Percentiles rank a stretch among this genome's conserved stretches.
Conservation (phyloP, 1,140 invertebrate species). For the Drosophila nigromelanica region DNA sequence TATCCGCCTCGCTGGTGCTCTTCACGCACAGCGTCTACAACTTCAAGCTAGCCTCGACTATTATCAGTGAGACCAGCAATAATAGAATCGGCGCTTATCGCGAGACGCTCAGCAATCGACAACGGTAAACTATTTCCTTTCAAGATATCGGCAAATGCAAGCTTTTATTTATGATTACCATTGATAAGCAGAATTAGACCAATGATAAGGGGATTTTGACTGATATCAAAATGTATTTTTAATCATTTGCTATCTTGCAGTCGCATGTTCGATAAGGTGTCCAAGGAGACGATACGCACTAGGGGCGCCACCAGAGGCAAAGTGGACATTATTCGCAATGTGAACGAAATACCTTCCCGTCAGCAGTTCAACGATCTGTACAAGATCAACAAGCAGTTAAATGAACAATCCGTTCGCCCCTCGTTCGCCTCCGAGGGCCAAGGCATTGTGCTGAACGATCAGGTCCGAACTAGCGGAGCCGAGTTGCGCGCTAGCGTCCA, state of each 20-base stretch:
- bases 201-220: too few relatives aligned
- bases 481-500: conserved; percentile 66
- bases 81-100: conserved; percentile 46
- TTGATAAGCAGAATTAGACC: too few relatives aligned
- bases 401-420: conserved; percentile 50
- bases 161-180: neutral
- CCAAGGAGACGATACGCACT: conserved; percentile 66
- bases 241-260: conserved; percentile 31
- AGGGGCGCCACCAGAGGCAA: conserved; percentile 52
- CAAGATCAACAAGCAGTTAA: conserved; percentile 71
- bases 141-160: neutral
- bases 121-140: conserved; percentile 38
- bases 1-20: conserved; percentile 65
- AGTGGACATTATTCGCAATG: conserved; percentile 69
- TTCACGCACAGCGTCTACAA: conserved; percentile 70
- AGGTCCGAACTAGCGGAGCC: conserved; percentile 44
- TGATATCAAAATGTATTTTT: neutral
- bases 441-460: conserved; percentile 58
- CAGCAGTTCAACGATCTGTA: conserved; percentile 76
- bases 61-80: conserved; percentile 57
- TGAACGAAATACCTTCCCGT: conserved; percentile 70
- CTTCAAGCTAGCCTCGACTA: conserved; percentile 68
- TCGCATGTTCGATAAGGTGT: conserved; percentile 63
- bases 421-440: conserved; percentile 48
- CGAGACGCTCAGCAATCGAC: conserved; percentile 59